phyloP scores from a whole-genome alignment of 2,888 invertebrate genomes.

The Microdon myrmicae region DNA sequence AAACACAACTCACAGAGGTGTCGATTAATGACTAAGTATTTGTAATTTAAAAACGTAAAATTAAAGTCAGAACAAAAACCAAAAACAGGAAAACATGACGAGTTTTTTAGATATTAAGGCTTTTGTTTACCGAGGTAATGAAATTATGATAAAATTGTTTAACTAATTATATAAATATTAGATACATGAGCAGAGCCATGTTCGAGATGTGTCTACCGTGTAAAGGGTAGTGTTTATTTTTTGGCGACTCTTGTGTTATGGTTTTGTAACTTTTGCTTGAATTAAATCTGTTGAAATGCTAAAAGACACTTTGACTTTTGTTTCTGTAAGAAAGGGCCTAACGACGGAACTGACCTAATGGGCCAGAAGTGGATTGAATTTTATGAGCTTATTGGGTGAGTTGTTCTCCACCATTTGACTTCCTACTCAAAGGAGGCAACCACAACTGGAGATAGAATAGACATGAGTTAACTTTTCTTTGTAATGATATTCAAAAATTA shows the following conservation, averaged over 20 bases:
- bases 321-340: too few species aligned
- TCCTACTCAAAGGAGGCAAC: too few species aligned
- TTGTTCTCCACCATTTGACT: too few species aligned
- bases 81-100: conserved; percentile 30
- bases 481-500: too few species aligned
- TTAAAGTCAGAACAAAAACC: conserved; percentile 11
- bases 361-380: too few species aligned
- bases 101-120: conserved; percentile 44
- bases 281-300: conserved; percentile 5
- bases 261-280: conserved; percentile 5
- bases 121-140: conserved; percentile 33
- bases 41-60: conserved; percentile 31
- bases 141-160: conserved; percentile 16
- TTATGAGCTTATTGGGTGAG: too few species aligned
- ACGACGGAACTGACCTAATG: too few species aligned
- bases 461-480: too few species aligned
- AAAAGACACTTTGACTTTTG: too few species aligned
- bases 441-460: too few species aligned
- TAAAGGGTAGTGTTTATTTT: too few species aligned
- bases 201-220: not conserved
- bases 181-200: conserved; percentile 14
- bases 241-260: not conserved
- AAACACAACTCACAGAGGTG: conserved; percentile 10
- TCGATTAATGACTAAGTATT: conserved; percentile 9
- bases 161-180: conserved; percentile 13